These are phyloP conservation scores for Habrosyne pyritoides DNA, from an alignment of 2,888 invertebrate species.

Conservation along the genomic window DNA sequence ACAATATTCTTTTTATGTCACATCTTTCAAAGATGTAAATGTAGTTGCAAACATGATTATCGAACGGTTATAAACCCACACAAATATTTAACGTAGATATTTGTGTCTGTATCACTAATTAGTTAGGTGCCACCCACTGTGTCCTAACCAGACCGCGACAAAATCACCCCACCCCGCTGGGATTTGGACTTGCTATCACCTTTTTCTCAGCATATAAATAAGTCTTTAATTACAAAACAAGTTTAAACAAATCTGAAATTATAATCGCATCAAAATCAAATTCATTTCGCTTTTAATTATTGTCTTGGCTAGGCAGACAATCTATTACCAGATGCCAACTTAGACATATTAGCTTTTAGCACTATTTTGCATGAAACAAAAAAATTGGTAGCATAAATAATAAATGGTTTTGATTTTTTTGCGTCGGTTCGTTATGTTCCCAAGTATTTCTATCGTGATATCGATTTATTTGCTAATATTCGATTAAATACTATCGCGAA, in stretches of 20 bases:
- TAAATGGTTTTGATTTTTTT: no score
- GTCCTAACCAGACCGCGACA: conserved; percentile 39
- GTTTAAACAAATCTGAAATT: conserved; percentile 5
- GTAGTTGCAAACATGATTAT: conserved; percentile 4
- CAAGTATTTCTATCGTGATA: no score
- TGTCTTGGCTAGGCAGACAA: neutral
- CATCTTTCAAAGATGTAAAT: conserved; percentile 1
- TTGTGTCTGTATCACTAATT: conserved; percentile 43
- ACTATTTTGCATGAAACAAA: no score
- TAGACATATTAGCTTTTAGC: no score
- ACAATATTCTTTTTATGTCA: conserved; percentile 2
- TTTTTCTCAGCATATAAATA: conserved; percentile 9
- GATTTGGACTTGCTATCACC: conserved; percentile 23
- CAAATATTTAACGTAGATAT: conserved; percentile 20
- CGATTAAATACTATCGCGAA: conserved; percentile 34
- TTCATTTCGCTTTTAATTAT: conserved; percentile 2
- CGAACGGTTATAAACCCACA: conserved; percentile 19
- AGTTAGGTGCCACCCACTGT: conserved; percentile 50
- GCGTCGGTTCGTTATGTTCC: no score
- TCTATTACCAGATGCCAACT: no score
- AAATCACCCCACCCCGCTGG: conserved; percentile 45
- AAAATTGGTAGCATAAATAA: no score
- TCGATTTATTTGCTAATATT: conserved; percentile 25
- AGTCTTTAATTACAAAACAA: conserved; percentile 4
- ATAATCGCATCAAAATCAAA: conserved; percentile 7